Conservation (phyloP, 2,797 vertebrate genomes). For the Erpetoichthys calabaricus region DNA sequence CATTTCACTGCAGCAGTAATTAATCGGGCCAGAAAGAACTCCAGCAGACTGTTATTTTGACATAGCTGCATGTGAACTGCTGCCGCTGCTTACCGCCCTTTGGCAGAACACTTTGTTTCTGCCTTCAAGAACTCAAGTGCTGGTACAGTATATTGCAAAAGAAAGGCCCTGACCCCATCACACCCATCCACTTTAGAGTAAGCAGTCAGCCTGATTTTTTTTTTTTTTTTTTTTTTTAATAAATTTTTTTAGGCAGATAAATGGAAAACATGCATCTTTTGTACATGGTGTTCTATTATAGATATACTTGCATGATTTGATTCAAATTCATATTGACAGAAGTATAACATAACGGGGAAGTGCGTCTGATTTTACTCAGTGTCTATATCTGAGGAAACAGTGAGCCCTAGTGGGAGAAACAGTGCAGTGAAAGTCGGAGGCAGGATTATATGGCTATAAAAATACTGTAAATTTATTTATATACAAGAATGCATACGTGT, state of each 20-base stretch:
- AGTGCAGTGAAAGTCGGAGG: constrained; percentile 12
- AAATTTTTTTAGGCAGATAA: constrained; percentile 18
- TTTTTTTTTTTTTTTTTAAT: not conserved
- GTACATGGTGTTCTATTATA: constrained; percentile 43
- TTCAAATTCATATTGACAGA: constrained; percentile 45
- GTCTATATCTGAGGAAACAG: constrained; percentile 20
- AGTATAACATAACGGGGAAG: constrained; percentile 39
- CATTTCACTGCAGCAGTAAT: constrained; percentile 22
- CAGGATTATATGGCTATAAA: too few relatives aligned
- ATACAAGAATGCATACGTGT: too few relatives aligned
- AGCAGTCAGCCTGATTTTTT: constrained; percentile 20
- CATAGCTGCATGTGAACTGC: constrained; percentile 11
- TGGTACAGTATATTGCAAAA: constrained; percentile 29
- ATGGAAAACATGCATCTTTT: constrained; percentile 38
- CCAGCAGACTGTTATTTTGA: constrained; percentile 20
- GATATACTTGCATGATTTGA: constrained; percentile 51
- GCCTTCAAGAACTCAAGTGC: constrained; percentile 31
- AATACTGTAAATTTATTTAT: too few relatives aligned
- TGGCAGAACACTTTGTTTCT: constrained; percentile 30
- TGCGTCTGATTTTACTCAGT: constrained; percentile 25
- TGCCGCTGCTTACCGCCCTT: constrained; percentile 8
- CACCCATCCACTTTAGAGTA: constrained; percentile 22
- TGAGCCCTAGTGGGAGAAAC: constrained; percentile 39
- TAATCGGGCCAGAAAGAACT: constrained; percentile 18
- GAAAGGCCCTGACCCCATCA: constrained; percentile 30